Evolutionary conservation across 2,888 invertebrate species (phyloP), one percentile per base, ranked within the genome.

Genomic region (Calameuta pallipes): DNA sequence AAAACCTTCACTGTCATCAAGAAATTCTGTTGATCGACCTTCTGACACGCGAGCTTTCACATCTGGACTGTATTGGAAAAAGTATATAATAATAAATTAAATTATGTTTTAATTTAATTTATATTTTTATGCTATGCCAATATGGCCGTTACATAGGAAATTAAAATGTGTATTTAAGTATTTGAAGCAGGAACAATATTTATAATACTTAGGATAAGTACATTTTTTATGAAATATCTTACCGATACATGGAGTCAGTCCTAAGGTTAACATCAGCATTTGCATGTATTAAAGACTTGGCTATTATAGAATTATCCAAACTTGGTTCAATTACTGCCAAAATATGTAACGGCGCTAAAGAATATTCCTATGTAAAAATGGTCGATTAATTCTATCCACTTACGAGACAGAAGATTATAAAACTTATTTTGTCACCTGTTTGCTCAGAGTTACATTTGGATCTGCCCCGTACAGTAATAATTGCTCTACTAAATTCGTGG

Each of bases 211-310:
- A 12, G 11, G 37, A 37, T 37, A 37, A 13, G 37, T 12, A 37
- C 12, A 37, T 37, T 37, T 37, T 37, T 12, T 13, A 12, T 37
- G 12, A 37, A 12, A 37, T 36, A 11, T 37, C 37, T 6, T 69
- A 36, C 91, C 91, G 91, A 80, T 91, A 90, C 23, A 81, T 79
- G 1, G 78, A 36, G 69, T 78, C 79, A 2, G 89, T 85, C 80
- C 84, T 87, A 11, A 82, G 36, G 80, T 91, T 89, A 3, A 90
- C 87, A 85, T 91, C 80, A 11, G 89, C 89, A 0, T 82, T 79
- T 78, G 85, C 83, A 35, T 83, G 37, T 1, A 91, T 75, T 12
- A 92, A 73, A 12, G 80, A 71, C 74, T 82, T 80, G 0, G 90
- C 84, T n/a, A 92, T 78, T 30, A 80, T 80, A 1, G 78, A 35